Conservation (phyloP, 2,888 invertebrate species). For the Papilio elwesi region DNA sequence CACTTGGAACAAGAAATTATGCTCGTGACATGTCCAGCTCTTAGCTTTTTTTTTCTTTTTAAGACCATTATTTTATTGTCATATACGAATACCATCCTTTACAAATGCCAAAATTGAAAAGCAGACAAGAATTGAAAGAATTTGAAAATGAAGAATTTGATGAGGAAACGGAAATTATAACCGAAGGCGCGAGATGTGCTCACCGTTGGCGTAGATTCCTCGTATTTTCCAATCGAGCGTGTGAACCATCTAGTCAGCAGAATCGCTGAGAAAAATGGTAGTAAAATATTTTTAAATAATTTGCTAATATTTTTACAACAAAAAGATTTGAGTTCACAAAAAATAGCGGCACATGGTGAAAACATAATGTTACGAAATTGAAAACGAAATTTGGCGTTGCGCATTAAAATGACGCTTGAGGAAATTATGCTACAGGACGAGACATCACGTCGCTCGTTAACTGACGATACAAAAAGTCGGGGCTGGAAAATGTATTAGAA, state of each 20-base stretch:
- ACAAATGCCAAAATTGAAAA: too few species aligned
- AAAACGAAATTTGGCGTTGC: slow-evolving; percentile 47
- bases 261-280: not conserved
- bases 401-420: slow-evolving; percentile 56
- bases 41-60: too few species aligned
- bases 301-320: not conserved
- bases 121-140: too few species aligned
- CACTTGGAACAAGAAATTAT: too few species aligned
- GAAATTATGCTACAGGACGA: slow-evolving; percentile 62
- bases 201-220: too few species aligned
- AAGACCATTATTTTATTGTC: too few species aligned
- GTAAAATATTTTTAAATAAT: not conserved
- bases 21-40: too few species aligned
- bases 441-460: slow-evolving; percentile 64
- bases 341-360: not conserved
- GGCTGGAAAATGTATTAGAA: slow-evolving; percentile 65
- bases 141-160: too few species aligned
- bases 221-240: too few species aligned
- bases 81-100: too few species aligned
- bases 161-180: too few species aligned
- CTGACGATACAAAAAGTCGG: slow-evolving; percentile 66
- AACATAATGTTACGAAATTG: slow-evolving; percentile 53
- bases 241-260: not conserved
- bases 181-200: too few species aligned
- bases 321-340: not conserved